Conservation (phyloP, 2,888 invertebrate species). For the Trachelus tabidus region DNA sequence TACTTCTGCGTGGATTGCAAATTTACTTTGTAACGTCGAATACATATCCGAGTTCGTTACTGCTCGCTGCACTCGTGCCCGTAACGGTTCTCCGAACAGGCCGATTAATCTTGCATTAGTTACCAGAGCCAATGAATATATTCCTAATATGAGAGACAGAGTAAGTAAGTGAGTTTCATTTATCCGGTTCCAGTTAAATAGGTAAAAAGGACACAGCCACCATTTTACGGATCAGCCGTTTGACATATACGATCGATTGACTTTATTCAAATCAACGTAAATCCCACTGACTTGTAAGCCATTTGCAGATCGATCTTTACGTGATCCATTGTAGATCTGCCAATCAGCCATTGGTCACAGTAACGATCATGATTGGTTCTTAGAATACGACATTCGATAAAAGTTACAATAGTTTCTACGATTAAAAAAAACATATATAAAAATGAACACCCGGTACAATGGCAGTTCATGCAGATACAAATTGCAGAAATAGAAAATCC, state of each 20-base stretch:
- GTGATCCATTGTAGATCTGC: constrained; percentile 3
- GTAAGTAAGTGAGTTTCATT: not conserved
- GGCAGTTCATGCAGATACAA: not conserved
- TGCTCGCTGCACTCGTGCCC: not conserved
- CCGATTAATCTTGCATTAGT: not conserved
- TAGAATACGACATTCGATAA: not conserved
- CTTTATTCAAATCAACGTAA: not conserved
- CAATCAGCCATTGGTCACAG: constrained; percentile 1
- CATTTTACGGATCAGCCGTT: not conserved
- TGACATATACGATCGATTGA: not conserved
- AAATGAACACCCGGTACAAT: no score
- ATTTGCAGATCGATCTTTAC: not conserved
- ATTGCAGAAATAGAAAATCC: not conserved
- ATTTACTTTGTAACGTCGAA: not conserved
- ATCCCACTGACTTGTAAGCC: not conserved
- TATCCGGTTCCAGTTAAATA: not conserved
- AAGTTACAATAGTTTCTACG: not conserved
- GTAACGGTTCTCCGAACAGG: not conserved
- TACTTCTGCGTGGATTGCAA: not conserved
- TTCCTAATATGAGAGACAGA: not conserved
- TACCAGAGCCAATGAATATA: not conserved
- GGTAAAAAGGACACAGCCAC: not conserved
- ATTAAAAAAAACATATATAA: not conserved
- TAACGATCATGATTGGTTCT: not conserved
- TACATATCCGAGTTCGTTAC: not conserved